Evolutionary conservation across 2,888 invertebrate species (phyloP), one percentile per base, ranked within the genome.

Genomic region (Galerucella nymphaeae): DNA sequence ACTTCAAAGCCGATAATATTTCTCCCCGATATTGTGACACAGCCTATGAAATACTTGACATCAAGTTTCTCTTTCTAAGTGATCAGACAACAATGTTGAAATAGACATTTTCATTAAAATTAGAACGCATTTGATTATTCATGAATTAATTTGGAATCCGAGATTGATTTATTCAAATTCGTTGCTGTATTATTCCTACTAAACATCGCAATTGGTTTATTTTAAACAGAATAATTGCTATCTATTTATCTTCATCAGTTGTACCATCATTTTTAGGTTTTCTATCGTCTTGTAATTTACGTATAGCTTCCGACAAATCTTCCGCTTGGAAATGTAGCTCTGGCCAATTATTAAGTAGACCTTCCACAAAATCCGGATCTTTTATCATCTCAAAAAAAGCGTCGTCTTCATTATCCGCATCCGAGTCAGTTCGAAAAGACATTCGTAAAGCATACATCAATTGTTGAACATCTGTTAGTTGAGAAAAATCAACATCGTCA

Each of bases 261-360:
- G 30, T 30, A 30, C 61, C 65, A 11, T 53, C 45, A 8, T 58
- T 6, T 58, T 58, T 30, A 13, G 13, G 89, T 68, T 90, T 90
- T 81, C 90, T 90, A 77, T 91, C 90, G 77, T 93, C 93, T 81
- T 92, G 92, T 62, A 94, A 89, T 42, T 91, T 93, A 41, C 93
- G 94, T 82, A 95, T 94, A 41, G 94, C 95, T 87, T 94, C 93
- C 59, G 94, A 92, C 38, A 95, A 93, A 18, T 94, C 93, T 84
- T 95, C 95, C 50, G 94, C 94, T 83, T 95, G 94, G 6, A 97
- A 97, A 88, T 98, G 97, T 1, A 98, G 97, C n/a, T 98, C 98
- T 2, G 98, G 98, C 62, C 98, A 89, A 85, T 94, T 97, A 87
- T 96, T 96, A 71, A 98, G 87, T 30, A 98, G 97, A 86, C 94